These are phyloP conservation scores for Pleuronectes platessa DNA, from an alignment of 2,113 vertebrate genomes.

Conservation along the genomic window DNA sequence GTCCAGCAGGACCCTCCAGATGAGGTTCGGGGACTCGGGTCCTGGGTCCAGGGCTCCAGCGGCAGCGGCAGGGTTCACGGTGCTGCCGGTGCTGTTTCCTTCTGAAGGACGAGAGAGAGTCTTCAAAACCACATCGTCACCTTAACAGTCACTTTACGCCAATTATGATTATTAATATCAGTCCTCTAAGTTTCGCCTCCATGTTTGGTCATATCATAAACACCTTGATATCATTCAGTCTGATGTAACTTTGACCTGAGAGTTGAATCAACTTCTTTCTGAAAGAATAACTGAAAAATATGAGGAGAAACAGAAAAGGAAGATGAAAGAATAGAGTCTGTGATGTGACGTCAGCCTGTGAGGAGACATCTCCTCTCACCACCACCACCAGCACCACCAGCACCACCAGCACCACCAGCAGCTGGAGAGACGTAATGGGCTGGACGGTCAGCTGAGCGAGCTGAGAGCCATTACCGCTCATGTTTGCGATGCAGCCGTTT, in stretches of 20 bases:
- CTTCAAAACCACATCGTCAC: not conserved
- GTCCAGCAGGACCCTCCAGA: conserved; percentile 86
- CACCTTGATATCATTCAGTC: too few species aligned
- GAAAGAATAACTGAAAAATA: too few species aligned
- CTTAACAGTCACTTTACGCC: too few species aligned
- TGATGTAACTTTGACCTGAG: too few species aligned
- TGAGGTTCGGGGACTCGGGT: conserved; percentile 85
- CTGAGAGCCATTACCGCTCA: not conserved
- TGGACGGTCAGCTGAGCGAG: not conserved
- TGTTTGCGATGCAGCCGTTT: not conserved
- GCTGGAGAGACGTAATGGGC: not conserved
- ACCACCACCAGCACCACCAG: too few species aligned
- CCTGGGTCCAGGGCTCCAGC: conserved; percentile 75
- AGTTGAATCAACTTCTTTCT: too few species aligned
- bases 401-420: not conserved
- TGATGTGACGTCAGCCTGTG: too few species aligned
- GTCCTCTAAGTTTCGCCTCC: too few species aligned
- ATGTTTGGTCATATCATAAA: too few species aligned
- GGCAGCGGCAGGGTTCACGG: conserved; percentile 53
- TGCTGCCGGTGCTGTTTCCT: conserved; percentile 74
- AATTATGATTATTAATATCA: too few species aligned
- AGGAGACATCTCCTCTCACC: not conserved
- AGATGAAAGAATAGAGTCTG: too few species aligned
- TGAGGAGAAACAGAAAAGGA: too few species aligned
- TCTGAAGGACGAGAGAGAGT: conserved; percentile 33